phyloP scores from a whole-genome alignment of 1,140 invertebrate species.

The Drosophila watanabei region DNA sequence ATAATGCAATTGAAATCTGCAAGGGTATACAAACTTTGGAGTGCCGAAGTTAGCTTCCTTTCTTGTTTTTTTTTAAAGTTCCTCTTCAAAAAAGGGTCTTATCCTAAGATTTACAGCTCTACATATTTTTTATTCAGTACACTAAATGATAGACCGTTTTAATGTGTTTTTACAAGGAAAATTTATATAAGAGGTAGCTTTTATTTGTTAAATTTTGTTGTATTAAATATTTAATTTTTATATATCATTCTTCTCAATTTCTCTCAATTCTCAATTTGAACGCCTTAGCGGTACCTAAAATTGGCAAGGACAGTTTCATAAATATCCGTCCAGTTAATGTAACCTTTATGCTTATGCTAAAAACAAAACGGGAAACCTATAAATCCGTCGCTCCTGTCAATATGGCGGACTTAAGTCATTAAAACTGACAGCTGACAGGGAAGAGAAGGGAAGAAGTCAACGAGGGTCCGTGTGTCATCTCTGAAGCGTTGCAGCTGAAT shows the following conservation, averaged over 20 bases:
- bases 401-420: conserved; percentile 34
- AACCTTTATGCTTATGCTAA: not conserved
- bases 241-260: no score
- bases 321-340: not conserved
- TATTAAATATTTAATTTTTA: no score
- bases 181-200: no score
- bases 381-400: conserved; percentile 17
- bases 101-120: not conserved
- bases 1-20: no score
- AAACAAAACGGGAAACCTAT: conserved; percentile 20
- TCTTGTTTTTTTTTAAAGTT: no score
- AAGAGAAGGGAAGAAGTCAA: conserved; percentile 7
- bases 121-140: no score
- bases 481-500: conserved; percentile 24
- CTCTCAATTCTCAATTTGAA: no score
- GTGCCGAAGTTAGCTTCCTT: no score
- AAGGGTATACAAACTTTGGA: no score
- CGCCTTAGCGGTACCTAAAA: not conserved
- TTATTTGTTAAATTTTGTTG: no score
- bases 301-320: not conserved
- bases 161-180: no score
- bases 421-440: conserved; percentile 34
- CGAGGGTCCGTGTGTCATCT: conserved; percentile 24
- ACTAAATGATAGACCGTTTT: no score
- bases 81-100: not conserved